Base-by-base conservation (phyloP, 1,140 invertebrate species). In the Lithobius niger region DNA sequence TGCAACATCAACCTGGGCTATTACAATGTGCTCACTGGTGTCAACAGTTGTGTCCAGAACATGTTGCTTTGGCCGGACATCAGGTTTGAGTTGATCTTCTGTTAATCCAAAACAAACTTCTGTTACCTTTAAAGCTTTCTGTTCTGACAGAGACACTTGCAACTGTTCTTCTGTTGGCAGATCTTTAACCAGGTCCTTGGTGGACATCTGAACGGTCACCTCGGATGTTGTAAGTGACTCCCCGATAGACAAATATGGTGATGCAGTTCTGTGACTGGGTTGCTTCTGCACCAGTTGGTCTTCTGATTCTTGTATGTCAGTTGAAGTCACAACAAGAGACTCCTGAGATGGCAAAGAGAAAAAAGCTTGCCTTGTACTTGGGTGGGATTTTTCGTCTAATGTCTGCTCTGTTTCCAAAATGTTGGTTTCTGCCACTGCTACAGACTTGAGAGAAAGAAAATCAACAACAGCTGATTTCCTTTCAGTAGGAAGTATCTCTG, bases 331-430 rank as follows among this genome's bases (percentile, higher is more conserved):
- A n/a, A 28, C 21, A 47, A 56, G 16, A 21, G 43, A 36, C 31
- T 56, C 54, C 2, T 18, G 15, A 16, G 24, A 28, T n/a, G 27
- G 26, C 10, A 56, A 25, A n/a, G 21, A n/a, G 24, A 28, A 18
- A 3, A 24, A 21, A n/a, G 31, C 54, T 4, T 53, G 27, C 4
- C 27, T n/a, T 6, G 27, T 22, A 26, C 18, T n/a, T 22, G 54
- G 44, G 3, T 21, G 24, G 18, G 24, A 16, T 16, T 18, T 25
- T 47, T 50, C 25, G 19, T 54, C 21, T 44, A 57, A 62, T 42
- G 45, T 31, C 25, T 43, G 50, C 54, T 62, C 61, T 10, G 31
- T 47, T 21, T 55, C 40, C 36, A 59, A 48, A 4, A 56, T n/a
- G 27, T 58, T 40, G 4, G 50, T 48, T 16, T 55, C 53, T 10